Base-by-base conservation (phyloP, 92 coral and sea anemone species). In the Desmophyllum pertusum region DNA sequence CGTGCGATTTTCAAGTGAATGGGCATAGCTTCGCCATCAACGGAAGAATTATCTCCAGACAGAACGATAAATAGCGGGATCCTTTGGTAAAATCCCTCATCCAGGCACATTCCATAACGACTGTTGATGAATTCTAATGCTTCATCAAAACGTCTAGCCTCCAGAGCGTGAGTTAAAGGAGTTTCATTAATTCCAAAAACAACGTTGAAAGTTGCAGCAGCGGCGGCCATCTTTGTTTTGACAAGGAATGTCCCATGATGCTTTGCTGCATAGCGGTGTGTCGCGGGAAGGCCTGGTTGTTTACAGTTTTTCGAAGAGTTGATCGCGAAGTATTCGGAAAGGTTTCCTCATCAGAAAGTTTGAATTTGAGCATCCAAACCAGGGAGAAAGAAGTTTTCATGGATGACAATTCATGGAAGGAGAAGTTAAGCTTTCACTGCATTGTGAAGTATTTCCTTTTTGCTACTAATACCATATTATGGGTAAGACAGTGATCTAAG, bases 161-260 rank as follows among this genome's bases (percentile, higher is more conserved):
- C 97, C 40, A 93, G 50, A 21, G 95, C 92, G 62, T 84, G 91
- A 61, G 97, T 93, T 70, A 93, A 81, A 14, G 97, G 95, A 19
- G 97, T 93, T 76, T 91, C 93, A 55, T 87, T 89, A 75, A 93
- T 86, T 55, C 97, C 97, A 77, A 93, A 92, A 63, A 89, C 97
- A 17, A 93, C 94, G 67, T 93, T 91, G 36, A 93, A 93, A 29
- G 83, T n/a, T n/a, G 77, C 68, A 79, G n/a, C 90, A 29, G 92
- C 91, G 0, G 86, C 94, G 76, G 94, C 97, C 97, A 91, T 91
- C 19, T 85, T 91, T 73, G 40, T 78, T 73, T 63, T 70, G 29
- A 9, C 65, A 11, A 0, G 68, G 13, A 59, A 39, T 75, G 27
- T 52, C 70, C 79, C 86, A 71, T 55, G 13, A 55, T 81, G 41